phyloP scores from a whole-genome alignment of 2,888 invertebrate species.

The Ischnura elegans region DNA sequence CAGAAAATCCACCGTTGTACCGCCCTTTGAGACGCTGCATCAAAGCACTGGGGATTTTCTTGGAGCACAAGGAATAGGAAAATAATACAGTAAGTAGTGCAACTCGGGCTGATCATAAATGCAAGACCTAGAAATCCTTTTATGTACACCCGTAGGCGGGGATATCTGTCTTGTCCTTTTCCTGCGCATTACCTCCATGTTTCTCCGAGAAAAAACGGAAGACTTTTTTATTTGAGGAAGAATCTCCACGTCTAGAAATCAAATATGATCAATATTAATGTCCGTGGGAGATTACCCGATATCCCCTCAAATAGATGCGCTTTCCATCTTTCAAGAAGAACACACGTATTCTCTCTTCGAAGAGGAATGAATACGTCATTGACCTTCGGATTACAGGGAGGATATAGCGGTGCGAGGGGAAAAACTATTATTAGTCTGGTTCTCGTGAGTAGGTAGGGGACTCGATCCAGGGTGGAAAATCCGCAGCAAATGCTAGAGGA shows the following conservation, averaged over 20 bases:
- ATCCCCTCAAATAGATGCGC: slow-evolving; percentile 3
- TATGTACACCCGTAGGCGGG: background rate
- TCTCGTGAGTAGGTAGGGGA: background rate
- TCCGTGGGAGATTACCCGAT: background rate
- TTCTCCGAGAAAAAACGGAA: background rate
- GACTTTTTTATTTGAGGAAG: no score
- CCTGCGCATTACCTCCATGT: background rate
- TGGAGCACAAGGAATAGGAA: background rate
- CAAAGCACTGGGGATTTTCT: background rate
- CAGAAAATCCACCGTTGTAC: background rate
- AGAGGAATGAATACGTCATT: background rate
- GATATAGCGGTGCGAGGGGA: background rate
- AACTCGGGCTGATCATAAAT: background rate
- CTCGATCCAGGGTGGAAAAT: background rate
- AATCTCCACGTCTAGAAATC: background rate
- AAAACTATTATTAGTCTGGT: background rate
- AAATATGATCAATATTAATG: background rate
- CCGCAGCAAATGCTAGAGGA: background rate
- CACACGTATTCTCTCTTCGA: background rate
- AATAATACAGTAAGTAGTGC: background rate
- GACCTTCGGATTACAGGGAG: background rate
- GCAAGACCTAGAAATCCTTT: background rate
- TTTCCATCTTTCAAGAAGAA: background rate
- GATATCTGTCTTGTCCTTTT: background rate
- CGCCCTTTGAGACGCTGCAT: background rate